Evolutionary conservation across 2,797 vertebrate genomes (phyloP), one percentile per base, ranked within the genome.

Genomic region (Rhinella marina): DNA sequence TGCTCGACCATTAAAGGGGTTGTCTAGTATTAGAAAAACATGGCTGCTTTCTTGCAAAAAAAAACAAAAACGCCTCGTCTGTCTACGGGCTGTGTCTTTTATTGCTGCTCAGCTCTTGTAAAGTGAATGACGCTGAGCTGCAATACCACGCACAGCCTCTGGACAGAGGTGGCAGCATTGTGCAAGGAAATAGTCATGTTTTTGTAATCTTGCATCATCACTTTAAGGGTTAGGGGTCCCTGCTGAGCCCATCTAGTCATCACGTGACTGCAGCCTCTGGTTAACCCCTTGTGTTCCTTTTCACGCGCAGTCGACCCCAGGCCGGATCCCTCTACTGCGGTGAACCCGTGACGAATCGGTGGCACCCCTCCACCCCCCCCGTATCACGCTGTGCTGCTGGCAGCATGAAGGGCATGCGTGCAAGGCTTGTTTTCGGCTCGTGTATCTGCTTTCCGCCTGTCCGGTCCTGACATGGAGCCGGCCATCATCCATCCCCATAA

Each of bases 361-460:
- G 23, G 54, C 8, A 1, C 19, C 59, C 56, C 27, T n/a, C 7
- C 52, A 25, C 7, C 19, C 78, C 57, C 64, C 10, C 0, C 61
- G 84, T 89, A 72, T 32, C 83, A 89, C 90, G 76, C 48, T 25
- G 90, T 76, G 90, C 85, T 92, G 90, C 90, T 91, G 92, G 88
- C 88, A 90, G 90, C 80, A 88, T 61, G 91, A 90, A 92, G 91
- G 92, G 90, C 91, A 86, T 90, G 89, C 92, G 92, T 94, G 93
- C 92, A 86, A 92, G 92, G 13, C 90, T 94, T 93, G 91, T 95
- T 96, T 93, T 92, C 93, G 93, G 94, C 95, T 93, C 92, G 92
- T 93, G 92, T 92, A 95, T 94, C 92, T 91, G 90, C 94, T 96
- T 96, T 96, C 94, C 94, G 95, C 95, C 93, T 95, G 94, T 96